Conservation (phyloP, 2,797 vertebrate species). For the Enteromius paludinosus region DNA sequence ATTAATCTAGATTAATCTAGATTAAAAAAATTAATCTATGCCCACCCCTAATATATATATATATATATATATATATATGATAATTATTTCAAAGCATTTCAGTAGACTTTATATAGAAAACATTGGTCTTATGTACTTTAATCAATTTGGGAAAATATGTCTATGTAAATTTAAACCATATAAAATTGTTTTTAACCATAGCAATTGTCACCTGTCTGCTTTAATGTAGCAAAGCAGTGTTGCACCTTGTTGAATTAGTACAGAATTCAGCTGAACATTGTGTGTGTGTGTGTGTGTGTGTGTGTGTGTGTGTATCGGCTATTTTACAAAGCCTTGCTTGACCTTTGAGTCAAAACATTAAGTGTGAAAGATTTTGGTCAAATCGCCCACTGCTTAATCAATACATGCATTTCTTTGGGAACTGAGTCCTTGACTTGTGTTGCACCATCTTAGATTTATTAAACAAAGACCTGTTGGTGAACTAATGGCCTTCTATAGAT, state of each 20-base stretch:
- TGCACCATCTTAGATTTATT: background rate
- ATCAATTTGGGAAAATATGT: background rate
- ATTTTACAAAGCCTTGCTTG: background rate
- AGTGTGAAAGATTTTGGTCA: background rate
- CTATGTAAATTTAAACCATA: background rate
- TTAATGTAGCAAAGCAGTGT: background rate
- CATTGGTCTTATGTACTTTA: no score
- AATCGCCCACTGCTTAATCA: background rate
- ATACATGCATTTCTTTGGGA: background rate
- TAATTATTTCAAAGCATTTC: no score
- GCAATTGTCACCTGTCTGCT: background rate
- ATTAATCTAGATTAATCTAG: no score
- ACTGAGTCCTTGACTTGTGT: background rate
- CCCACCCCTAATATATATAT: no score
- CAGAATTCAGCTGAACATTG: background rate
- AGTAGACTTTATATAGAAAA: no score
- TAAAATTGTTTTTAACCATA: background rate
- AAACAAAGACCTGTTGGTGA: background rate
- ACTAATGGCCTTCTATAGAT: background rate
- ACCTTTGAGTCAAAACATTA: background rate
- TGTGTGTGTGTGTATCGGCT: no score
- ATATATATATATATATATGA: no score
- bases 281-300: background rate
- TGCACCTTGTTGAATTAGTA: background rate
- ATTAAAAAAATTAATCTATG: no score